Base-by-base conservation (phyloP, 2,888 invertebrate species). In the Coleophora flavipennella region DNA sequence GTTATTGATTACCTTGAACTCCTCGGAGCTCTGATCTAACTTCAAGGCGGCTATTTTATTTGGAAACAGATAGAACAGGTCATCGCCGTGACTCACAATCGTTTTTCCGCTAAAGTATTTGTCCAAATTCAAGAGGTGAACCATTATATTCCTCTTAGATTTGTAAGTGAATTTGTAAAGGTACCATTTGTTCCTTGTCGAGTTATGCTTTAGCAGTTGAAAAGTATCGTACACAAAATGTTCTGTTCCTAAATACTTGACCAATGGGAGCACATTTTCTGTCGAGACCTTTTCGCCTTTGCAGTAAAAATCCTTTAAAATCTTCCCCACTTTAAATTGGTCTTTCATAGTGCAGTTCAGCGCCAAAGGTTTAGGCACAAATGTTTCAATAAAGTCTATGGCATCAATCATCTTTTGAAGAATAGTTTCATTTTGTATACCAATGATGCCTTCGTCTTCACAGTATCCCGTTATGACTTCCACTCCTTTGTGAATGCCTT, bases 381-480 rank as follows among this genome's bases (percentile, higher is more conserved):
- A 54, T 36, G 49, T 40, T 42, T 57, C 50, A 39, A 10, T 27
- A n/a, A 36, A 50, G 2, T 39, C 28, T 9, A 39, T 41, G 13
- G 32, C 26, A 26, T 45, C 44, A 1, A 14, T 25, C 11, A 45
- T 25, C 4, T 43, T 38, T 20, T 42, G 37, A 1, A 38, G 29
- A 13, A 36, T 1, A 25, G 33, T 14, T 11, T 2, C 27, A 2
- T 8, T 27, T 7, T 25, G 35, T 8, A 57, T 39, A 3, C 29
- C 31, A 26, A 61, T 31, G 0, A 62, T 11, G 11, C 92, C 92
- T 72, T 93, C 93, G 33, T 91, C 87, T 1, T 87, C 83, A 12
- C 88, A 91, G 2, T 89, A 64, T 6, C 93, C 93, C 10, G 88
- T 76, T 62, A 93, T 88, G 64, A 91, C 86, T 0, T 92, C 91